Evolutionary conservation across 1,140 invertebrate species (phyloP), one percentile per base, ranked within the genome.

Genomic region (Patella vulgata): DNA sequence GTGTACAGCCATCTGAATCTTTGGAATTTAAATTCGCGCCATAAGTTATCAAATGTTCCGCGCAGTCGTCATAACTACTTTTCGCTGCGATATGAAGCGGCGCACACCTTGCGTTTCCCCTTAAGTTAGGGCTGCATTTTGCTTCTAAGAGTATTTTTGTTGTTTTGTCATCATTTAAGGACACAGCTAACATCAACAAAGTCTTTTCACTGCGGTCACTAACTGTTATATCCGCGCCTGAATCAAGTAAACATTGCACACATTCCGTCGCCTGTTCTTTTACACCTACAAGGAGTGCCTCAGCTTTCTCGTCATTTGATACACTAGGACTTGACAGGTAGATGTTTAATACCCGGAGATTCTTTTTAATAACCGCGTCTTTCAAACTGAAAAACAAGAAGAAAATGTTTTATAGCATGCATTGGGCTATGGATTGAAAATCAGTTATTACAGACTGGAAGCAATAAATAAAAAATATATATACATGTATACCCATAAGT

Each of bases 71-170:
- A 17, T 59, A 43, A 4, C 73, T 72, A 25, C 48, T 42, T 53
- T 66, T 70, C 6, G 75, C 75, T 11, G 80, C 77, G 23, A 76
- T 54, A 61, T 81, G 80, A 19, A 80, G 54, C n/a, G 80, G 68
- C 3, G 74, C 66, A 28, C 59, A 58, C 25, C 71, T 68, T 11
- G 48, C 48, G 19, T 43, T 39, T 6, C 57, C 66, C 19, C 44
- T 25, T 11, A 28, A 36, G 50, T 80, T 66, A 4, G 71, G 57
- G 28, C 67, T 53, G n/a, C 63, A 56, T 3, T 59, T 63, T 5
- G 61, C 60, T 12, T 59, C 42, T 21, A 75, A 44, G 33, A 79
- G 55, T 19, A 66, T n/a, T n/a, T 42, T 46, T 8, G 65, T 52
- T 14, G 68, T 65, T 2, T 59, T 51, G 1, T 48, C 12, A 25